Evolutionary conservation across 2,888 invertebrate species (phyloP), one percentile per base, ranked within the genome.

Genomic region (Agrotis segetum): DNA sequence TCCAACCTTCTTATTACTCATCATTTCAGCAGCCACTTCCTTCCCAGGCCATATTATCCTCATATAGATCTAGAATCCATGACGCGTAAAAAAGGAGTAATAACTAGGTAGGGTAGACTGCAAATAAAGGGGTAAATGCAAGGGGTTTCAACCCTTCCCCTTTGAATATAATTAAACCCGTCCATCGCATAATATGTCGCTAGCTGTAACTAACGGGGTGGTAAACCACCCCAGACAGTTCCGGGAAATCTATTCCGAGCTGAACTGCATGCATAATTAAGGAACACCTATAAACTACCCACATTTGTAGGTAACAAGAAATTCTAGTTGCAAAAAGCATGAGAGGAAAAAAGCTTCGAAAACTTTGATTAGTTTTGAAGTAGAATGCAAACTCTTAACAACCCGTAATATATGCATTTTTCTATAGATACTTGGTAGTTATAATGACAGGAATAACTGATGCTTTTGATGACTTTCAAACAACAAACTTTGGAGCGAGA

Each of bases 261-360:
- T 49, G 49, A 49, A 66, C 61, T 80, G 58, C 66, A 79, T 74
- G 80, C 63, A 64, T 79, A 60, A 71, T 71, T 71, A 72, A 75
- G 55, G 19, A 11, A 44, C 11, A 21, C 24, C 34, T n/a, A 47
- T 50, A 29, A 9, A 34, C 34, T 16, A 34, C 21, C 44, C 17
- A 62, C 61, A 17, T n/a, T 7, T 21, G 9, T 19, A 24, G n/a
- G 19, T 6, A n/a, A 13, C n/a, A 7, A 24, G 13, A 46, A n/a
- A 62, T 58, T 19, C 4, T 56, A 34, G 16, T 17, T 52, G 17
- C 55, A 17, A 55, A 34, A 19, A 0, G 34, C 34, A 34, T 34
- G 4, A 7, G 34, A 11, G 11, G 40, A 40, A 40, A 40, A 9
- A 11, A 11, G 40, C 40, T 1, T 40, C 40, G 40, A 40, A 40